Conservation (phyloP, 2,888 invertebrate species). For the Gisinianus flammeolus region DNA sequence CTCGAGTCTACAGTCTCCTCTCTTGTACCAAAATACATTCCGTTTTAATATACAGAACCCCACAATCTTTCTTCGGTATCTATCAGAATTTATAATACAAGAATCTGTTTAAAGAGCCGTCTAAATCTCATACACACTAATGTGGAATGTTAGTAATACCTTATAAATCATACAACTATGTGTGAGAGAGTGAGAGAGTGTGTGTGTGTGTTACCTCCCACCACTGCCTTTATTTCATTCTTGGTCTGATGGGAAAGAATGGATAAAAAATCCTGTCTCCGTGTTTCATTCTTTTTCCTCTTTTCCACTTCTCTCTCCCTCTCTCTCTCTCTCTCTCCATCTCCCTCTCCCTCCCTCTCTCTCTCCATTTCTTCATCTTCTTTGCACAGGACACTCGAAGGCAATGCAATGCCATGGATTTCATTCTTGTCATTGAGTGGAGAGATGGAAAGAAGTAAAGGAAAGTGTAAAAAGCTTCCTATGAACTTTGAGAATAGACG, state of each 20-base stretch:
- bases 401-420: background rate
- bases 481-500: background rate
- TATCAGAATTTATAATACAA: no score
- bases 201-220: constrained; percentile 27
- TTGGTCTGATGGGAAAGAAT: constrained; percentile 8
- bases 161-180: constrained; percentile 39
- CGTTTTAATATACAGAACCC: background rate
- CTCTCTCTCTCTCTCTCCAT: background rate
- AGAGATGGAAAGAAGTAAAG: background rate
- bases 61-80: no score
- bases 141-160: constrained; percentile 11
- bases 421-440: background rate
- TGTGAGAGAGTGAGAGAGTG: no score
- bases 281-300: background rate
- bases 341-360: background rate
- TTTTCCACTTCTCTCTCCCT: background rate
- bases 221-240: constrained; percentile 32
- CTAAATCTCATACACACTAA: background rate
- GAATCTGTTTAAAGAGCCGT: no score
- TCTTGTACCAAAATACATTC: no score
- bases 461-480: background rate
- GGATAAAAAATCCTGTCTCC: constrained; percentile 26
- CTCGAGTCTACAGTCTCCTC: background rate
- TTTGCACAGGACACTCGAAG: background rate
- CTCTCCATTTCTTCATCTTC: background rate